These are phyloP conservation scores for Ondatra zibethicus DNA, from an alignment of 2,113 vertebrate species.

Conservation along the genomic window DNA sequence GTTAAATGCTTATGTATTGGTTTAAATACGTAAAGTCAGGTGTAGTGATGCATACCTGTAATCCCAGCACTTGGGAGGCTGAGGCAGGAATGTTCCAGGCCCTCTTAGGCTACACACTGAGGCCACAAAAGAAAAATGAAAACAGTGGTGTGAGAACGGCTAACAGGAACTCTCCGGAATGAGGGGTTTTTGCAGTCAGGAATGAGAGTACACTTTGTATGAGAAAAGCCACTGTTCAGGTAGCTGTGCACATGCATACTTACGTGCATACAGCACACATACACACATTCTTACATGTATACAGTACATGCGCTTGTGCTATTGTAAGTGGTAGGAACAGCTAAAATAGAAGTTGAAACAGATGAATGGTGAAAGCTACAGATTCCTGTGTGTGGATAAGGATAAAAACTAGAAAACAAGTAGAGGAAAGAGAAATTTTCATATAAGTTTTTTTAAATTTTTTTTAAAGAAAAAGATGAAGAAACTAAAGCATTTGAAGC, in stretches of 20 bases:
- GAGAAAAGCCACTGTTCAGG: slow-evolving; percentile 14
- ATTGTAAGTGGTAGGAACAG: neutral
- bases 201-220: neutral
- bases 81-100: neutral
- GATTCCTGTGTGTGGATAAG: slow-evolving; percentile 29
- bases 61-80: neutral
- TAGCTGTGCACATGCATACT: neutral
- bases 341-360: slow-evolving; percentile 45
- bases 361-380: slow-evolving; percentile 25
- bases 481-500: slow-evolving; percentile 92
- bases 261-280: neutral
- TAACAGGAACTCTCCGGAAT: neutral
- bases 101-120: neutral
- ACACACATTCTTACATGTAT: too few relatives aligned
- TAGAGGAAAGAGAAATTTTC: neutral
- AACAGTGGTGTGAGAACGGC: neutral
- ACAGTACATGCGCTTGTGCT: neutral
- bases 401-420: slow-evolving; percentile 45
- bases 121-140: neutral
- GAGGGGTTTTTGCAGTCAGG: neutral
- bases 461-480: slow-evolving; percentile 93
- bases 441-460: slow-evolving; percentile 53
- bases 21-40: neutral
- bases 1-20: neutral
- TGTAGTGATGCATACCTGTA: neutral